Evolutionary conservation across 2,797 vertebrate species (phyloP).

Genomic region (Enteromius treurensis): DNA sequence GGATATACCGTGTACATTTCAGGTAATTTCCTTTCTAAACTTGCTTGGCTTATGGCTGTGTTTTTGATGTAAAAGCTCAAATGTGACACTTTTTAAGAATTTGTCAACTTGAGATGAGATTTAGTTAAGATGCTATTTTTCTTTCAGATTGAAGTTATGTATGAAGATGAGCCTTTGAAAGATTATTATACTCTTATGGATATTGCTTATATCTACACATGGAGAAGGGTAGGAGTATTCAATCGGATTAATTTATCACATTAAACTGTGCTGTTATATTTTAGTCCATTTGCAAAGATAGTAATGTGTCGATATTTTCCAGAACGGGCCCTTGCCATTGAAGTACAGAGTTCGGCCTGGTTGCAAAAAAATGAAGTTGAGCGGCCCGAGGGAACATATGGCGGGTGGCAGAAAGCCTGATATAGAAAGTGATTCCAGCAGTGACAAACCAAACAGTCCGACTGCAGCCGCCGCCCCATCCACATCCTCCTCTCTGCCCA

Average conservation of each 20-base stretch:
- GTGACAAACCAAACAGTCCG: constrained; percentile 93
- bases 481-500: constrained; percentile 77
- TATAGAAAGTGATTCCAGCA: constrained; percentile 92
- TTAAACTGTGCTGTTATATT: neutral
- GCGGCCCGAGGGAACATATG: constrained; percentile 77
- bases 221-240: constrained; percentile 87
- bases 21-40: constrained; percentile 76
- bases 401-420: constrained; percentile 72
- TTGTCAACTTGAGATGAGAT: neutral
- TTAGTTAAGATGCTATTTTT: constrained; percentile 19
- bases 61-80: neutral
- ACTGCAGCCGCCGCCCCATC: constrained; percentile 77
- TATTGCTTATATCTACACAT: constrained; percentile 97
- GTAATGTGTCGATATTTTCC: constrained; percentile 25
- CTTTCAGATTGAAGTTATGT: constrained; percentile 92
- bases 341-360: constrained; percentile 94
- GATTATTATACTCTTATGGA: constrained; percentile 99
- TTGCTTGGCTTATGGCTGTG: neutral
- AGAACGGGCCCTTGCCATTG: constrained; percentile 93
- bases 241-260: neutral
- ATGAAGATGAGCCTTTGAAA: constrained; percentile 94
- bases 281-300: neutral
- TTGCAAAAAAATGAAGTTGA: constrained; percentile 83
- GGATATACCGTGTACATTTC: constrained; percentile 96
- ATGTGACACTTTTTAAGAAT: too few species aligned